Evolutionary conservation across 2,888 invertebrate species (phyloP).

Genomic region (Reticulitermes lucifugus): DNA sequence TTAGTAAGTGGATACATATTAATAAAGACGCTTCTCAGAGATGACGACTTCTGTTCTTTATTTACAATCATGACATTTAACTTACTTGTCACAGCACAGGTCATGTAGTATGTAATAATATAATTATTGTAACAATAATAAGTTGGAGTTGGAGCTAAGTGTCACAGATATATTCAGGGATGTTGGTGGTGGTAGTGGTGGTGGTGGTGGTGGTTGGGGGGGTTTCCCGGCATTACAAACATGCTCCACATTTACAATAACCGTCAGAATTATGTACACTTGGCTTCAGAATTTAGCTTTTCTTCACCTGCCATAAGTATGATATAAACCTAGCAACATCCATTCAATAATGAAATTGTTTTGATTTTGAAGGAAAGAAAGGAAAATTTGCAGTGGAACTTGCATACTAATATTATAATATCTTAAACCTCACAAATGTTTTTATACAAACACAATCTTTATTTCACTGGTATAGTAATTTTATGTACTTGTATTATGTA

Average conservation of each 20-base stretch:
- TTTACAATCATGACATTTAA: constrained; percentile 55
- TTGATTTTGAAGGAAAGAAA: background rate
- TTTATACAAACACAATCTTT: constrained; percentile 7
- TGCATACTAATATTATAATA: background rate
- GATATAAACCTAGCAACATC: background rate
- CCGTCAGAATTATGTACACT: constrained; percentile 15
- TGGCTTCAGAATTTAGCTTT: background rate
- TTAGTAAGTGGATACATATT: too few species aligned
- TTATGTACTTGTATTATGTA: constrained; percentile 3
- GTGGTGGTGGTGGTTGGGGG: background rate
- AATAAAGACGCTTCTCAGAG: constrained; percentile 13
- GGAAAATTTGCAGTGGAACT: background rate
- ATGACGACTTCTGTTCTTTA: constrained; percentile 51
- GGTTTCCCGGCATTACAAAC: constrained; percentile 4
- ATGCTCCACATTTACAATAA: constrained; percentile 19
- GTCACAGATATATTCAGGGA: constrained; percentile 16
- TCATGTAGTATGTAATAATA: constrained; percentile 47
- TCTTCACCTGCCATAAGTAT: background rate
- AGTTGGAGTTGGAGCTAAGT: constrained; percentile 34
- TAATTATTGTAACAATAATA: constrained; percentile 40
- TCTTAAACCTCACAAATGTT: background rate
- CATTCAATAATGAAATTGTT: background rate
- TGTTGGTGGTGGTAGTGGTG: background rate
- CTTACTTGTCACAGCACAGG: constrained; percentile 54
- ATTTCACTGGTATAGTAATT: background rate